These are phyloP conservation scores for Ornithoptera alexandrae DNA, from an alignment of 2,888 invertebrate genomes.

Conservation along the genomic window DNA sequence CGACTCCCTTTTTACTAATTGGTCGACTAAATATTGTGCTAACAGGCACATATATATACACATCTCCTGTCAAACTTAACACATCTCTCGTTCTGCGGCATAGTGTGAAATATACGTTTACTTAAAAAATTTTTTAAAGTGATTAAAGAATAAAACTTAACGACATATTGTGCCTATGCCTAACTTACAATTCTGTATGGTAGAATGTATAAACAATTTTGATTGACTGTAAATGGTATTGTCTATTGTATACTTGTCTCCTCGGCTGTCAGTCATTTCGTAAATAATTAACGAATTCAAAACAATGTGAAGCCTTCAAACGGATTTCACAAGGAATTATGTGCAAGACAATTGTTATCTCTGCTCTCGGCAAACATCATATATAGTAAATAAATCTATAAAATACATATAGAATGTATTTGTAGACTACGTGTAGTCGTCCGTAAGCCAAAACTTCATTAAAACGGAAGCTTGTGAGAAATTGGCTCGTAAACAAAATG, in stretches of 20 bases:
- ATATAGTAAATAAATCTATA: constrained; percentile 40
- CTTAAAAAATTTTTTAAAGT: not conserved
- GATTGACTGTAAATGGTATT: constrained; percentile 21
- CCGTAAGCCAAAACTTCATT: constrained; percentile 33
- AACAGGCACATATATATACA: not conserved
- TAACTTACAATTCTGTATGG: not conserved
- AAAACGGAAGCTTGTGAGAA: constrained; percentile 33
- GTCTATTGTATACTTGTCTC: constrained; percentile 22
- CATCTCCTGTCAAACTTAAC: not conserved
- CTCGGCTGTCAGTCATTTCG: constrained; percentile 40
- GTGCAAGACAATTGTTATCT: constrained; percentile 47
- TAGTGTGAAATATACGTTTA: not conserved
- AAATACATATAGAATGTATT: constrained; percentile 26
- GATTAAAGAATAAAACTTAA: not conserved
- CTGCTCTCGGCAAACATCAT: constrained; percentile 38
- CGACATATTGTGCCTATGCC: not conserved
- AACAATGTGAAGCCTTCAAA: constrained; percentile 50
- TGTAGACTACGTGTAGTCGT: constrained; percentile 40
- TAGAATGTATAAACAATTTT: constrained; percentile 7
- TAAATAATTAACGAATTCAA: constrained; percentile 42
- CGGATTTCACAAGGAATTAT: constrained; percentile 46
- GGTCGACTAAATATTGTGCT: too few species aligned
- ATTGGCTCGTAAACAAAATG: constrained; percentile 10
- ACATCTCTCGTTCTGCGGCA: not conserved
- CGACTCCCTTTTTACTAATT: too few species aligned